Evolutionary conservation across 2,888 invertebrate species (phyloP), one percentile per base, ranked within the genome.

Genomic region (Emmelina monodactyla): DNA sequence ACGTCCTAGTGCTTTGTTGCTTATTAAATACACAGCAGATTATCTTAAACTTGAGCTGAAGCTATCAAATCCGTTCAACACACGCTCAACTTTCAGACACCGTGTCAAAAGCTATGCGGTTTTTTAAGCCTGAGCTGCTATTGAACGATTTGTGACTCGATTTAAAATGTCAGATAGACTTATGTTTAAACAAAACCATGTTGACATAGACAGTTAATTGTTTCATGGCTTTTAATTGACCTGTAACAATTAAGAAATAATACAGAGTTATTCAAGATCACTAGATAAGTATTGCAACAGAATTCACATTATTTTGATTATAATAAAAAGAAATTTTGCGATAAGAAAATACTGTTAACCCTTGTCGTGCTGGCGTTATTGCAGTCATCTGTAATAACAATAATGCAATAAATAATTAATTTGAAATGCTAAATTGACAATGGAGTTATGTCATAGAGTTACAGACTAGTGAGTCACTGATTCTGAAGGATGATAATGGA

Each of bases 1-100:
- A 78, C 79, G 73, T 66, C n/a, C 29, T 58, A 67, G 63, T 66
- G 60, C 69, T 69, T 64, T 69, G 68, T 73, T 73, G 71, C 69
- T 57, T 76, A 75, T 72, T 70, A 73, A 66, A 75, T 69, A 56
- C 69, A 62, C 71, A 73, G 60, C 68, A 57, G 56, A 47, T 19
- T 30, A 14, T 34, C 28, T 30, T 9, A 19, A 15, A 14, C 9
- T n/a, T 7, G 6, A 7, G 11, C 11, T 25, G 9, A 11, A 25
- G 11, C 25, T 25, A n/a, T 25, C 25, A 58, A 63, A 65, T 61
- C 59, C 19, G 19, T 44, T 54, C 59, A 49, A 25, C 25, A n/a
- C 3, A 25, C 25, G 25, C 3, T 10, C 25, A 25, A 25, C 19
- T 19, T 19, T 19, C 19, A 9, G 5, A 9, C 19, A 19, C 6